These are phyloP conservation scores for Temnopleurus reevesii DNA, from an alignment of 53 echinoderm and acorn worm species.

Conservation along the genomic window DNA sequence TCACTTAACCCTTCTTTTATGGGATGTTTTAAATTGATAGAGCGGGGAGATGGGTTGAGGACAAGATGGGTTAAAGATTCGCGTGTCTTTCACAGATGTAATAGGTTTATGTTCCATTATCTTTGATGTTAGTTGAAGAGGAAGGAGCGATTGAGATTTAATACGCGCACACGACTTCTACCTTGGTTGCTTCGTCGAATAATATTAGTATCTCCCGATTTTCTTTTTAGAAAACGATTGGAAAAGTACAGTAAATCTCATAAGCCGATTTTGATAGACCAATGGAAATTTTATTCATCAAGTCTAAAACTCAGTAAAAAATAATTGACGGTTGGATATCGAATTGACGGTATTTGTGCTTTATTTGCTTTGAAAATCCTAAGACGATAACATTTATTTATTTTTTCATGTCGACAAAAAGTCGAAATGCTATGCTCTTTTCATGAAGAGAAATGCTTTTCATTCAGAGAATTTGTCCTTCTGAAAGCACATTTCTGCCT, in stretches of 20 bases:
- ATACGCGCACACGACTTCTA: neutral
- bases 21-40: neutral
- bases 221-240: conserved; percentile 31
- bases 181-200: neutral
- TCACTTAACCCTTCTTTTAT: neutral
- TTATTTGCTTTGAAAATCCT: neutral
- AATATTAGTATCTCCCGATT: conserved; percentile 27
- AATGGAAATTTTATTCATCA: conserved; percentile 6
- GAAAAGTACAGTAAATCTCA: conserved; percentile 43
- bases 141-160: conserved; percentile 36
- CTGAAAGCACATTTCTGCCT: conserved; percentile 12
- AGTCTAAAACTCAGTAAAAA: neutral
- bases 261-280: conserved; percentile 35
- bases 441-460: neutral
- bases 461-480: neutral
- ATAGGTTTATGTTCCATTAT: conserved; percentile 33
- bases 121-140: neutral
- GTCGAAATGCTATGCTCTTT: conserved; percentile 13
- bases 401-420: neutral
- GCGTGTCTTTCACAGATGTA: neutral
- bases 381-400: neutral
- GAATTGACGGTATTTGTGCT: neutral
- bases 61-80: neutral
- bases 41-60: neutral
- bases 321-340: neutral